Evolutionary conservation across 2,888 invertebrate species (phyloP).

Genomic region (Lomographa bimaculata): DNA sequence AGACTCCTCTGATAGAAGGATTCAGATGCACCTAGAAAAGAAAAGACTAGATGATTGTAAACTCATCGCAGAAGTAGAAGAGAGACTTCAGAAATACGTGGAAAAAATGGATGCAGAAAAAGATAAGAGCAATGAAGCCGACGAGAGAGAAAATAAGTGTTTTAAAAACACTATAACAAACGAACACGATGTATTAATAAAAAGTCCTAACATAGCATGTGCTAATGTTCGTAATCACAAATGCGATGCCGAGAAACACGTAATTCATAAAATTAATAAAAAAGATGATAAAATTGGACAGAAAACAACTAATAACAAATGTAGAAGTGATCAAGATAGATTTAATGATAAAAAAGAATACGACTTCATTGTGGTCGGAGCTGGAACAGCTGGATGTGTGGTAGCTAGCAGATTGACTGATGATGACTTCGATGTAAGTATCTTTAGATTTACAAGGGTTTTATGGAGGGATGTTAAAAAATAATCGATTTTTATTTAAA

Average conservation of each 20-base stretch:
- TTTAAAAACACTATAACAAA: too few species aligned
- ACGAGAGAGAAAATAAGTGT: too few species aligned
- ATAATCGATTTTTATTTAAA: too few species aligned
- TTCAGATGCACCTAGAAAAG: constrained; percentile 23
- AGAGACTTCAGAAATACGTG: constrained; percentile 3
- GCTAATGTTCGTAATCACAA: too few species aligned
- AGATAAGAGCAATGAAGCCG: too few species aligned
- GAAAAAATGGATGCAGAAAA: neutral
- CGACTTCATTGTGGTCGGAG: constrained; percentile 66
- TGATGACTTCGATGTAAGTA: constrained; percentile 52
- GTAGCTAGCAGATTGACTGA: constrained; percentile 58
- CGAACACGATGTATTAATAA: too few species aligned
- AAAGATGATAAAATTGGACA: neutral
- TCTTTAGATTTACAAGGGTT: too few species aligned
- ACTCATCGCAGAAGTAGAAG: neutral
- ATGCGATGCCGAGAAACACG: too few species aligned
- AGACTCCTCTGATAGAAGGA: constrained; percentile 42
- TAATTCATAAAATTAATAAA: too few species aligned
- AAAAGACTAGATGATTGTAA: constrained; percentile 1
- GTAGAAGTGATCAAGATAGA: neutral
- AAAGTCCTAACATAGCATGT: too few species aligned
- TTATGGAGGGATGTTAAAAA: too few species aligned
- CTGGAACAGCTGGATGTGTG: constrained; percentile 61
- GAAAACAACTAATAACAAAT: neutral
- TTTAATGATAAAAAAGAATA: constrained; percentile 41